A percentile compares a stretch with the other conserved stretches of the same genome.
These are phyloP conservation scores for Myotis vivesi DNA, from an alignment of 2,797 vertebrate species.

Conservation along the genomic window DNA sequence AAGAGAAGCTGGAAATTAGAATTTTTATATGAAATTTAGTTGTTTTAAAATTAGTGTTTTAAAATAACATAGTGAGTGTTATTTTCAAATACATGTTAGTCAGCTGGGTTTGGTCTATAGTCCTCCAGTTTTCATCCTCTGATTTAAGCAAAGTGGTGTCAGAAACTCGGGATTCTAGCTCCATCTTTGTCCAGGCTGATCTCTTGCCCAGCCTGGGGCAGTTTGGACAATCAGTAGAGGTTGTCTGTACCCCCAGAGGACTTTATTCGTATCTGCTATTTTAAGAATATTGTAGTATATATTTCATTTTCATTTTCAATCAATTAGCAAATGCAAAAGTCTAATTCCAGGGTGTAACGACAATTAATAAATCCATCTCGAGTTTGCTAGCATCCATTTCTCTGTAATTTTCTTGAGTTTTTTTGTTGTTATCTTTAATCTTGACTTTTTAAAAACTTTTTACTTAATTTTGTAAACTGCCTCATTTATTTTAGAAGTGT, in stretches of 20 bases:
- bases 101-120: not conserved
- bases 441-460: conserved; percentile 21
- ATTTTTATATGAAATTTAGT: not conserved
- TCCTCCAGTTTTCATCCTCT: not conserved
- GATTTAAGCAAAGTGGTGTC: conserved; percentile 7
- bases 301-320: not conserved
- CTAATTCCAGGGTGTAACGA: not conserved
- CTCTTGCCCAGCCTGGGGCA: not conserved
- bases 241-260: not conserved
- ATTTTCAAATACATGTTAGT: not conserved
- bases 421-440: conserved; percentile 24
- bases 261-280: conserved; percentile 8
- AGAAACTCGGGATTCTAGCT: not conserved
- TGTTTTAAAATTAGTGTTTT: conserved; percentile 32
- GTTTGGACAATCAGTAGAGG: not conserved
- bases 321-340: not conserved
- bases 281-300: not conserved
- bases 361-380: not conserved
- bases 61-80: not conserved
- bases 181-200: not conserved
- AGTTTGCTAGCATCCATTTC: not conserved
- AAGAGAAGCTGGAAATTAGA: conserved; percentile 8
- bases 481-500: conserved; percentile 39
- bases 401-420: not conserved
- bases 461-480: conserved; percentile 45